Evolutionary conservation across 2,113 vertebrate species (phyloP).

Genomic region (Prunella himalayana): DNA sequence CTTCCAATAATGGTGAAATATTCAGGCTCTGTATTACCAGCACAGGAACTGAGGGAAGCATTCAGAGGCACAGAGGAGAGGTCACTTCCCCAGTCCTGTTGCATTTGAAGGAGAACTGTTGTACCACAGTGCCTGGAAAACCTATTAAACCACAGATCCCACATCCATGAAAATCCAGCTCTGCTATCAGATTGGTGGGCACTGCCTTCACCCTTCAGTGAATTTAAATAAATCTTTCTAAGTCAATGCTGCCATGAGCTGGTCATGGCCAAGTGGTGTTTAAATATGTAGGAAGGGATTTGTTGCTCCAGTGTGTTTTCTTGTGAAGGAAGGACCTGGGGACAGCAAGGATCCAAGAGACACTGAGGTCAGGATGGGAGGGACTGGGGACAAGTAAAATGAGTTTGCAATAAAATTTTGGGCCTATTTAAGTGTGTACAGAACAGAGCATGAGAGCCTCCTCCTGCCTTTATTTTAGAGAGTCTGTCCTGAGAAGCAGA

Average conservation of each 20-base stretch:
- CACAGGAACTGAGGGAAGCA: not conserved
- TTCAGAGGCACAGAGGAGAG: not conserved
- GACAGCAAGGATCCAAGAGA: not conserved
- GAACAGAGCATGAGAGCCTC: not conserved
- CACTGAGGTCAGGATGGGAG: not conserved
- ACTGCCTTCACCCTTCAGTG: not conserved
- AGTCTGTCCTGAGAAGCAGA: not conserved
- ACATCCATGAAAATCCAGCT: not conserved
- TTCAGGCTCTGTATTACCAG: not conserved
- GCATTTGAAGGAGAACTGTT: not conserved
- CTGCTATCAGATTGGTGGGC: not conserved
- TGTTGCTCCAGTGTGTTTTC: not conserved
- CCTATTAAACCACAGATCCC: not conserved
- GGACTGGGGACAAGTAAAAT: not conserved
- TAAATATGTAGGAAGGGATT: not conserved
- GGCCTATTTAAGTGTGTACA: not conserved
- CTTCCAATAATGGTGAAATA: not conserved
- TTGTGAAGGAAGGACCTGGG: not conserved
- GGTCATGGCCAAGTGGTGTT: not conserved
- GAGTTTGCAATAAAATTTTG: not conserved
- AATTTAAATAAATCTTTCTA: not conserved
- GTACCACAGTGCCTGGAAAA: not conserved
- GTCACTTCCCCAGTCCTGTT: not conserved
- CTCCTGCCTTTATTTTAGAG: not conserved
- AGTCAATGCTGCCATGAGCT: not conserved